Base-by-base conservation (phyloP, 37 sponge, comb jelly and placozoan genomes). In the Agelas oroides region DNA sequence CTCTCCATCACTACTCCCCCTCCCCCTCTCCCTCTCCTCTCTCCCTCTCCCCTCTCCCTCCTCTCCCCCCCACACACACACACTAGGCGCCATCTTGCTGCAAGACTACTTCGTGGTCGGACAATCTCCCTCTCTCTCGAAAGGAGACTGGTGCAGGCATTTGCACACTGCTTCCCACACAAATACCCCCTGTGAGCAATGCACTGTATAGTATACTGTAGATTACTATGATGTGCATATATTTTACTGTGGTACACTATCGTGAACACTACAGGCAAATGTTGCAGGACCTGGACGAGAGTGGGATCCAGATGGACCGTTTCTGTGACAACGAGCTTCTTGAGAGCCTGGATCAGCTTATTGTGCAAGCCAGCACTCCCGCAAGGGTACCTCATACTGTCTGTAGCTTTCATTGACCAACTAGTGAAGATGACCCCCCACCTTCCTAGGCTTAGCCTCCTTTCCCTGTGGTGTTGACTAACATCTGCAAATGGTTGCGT, bases 141-240 rank as follows among this genome's bases (percentile, higher is more conserved):
- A 46, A 73, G 38, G 36, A 64, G 76, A 13, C 58, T 86, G 33
- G 84, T 53, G 21, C 73, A 77, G 5, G 37, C 81, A 12, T 77
- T 87, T 59, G 84, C 75, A 1, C 82, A 83, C 82, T 87, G 92
- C 71, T 92, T 92, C 71, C 86, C 87, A 23, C 83, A 77, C 73
- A 81, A 92, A 73, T 77, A 82, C 39, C 92, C 92, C 20, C 68
- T 71, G 79, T 87, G 68, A 87, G 88, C 70, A 46, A 12, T 3
- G 8, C 8, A 46, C 46, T 12, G 46, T 46, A 46, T 46, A 8
- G 46, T 8, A 12, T 46, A 46, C 8, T 46, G 46, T 12, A 46
- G 46, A 12, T 46, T 46, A 46, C 46, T 46, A 46, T 46, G 46
- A 46, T 8, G 8, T 8, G 8, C 46, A 8, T 46, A 46, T 8